These are phyloP conservation scores for Mimas tiliae DNA, from an alignment of 2,888 invertebrate species.

Conservation along the genomic window DNA sequence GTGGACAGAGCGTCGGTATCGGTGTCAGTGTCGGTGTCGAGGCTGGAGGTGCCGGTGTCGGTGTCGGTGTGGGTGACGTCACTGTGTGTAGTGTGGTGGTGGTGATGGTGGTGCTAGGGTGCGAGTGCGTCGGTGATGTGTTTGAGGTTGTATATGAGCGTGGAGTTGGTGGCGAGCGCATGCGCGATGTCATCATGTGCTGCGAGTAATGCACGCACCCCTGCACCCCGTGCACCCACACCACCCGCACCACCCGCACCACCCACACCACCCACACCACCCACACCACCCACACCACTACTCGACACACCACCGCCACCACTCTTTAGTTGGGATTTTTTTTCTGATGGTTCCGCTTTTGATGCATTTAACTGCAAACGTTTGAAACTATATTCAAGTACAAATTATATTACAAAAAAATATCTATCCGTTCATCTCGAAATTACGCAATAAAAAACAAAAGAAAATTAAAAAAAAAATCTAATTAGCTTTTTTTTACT, in stretches of 20 bases:
- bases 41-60: not conserved
- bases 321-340: not conserved
- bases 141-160: conserved; percentile 48
- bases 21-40: not conserved
- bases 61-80: not conserved
- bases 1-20: not conserved
- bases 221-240: conserved; percentile 50
- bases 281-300: too few species aligned
- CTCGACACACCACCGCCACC: conserved; percentile 35
- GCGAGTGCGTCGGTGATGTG: conserved; percentile 38
- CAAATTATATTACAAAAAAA: too few species aligned
- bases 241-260: conserved; percentile 45
- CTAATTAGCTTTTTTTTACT: too few species aligned
- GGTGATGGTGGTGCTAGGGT: conserved; percentile 40
- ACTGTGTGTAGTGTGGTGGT: not conserved
- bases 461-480: too few species aligned
- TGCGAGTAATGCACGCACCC: conserved; percentile 62
- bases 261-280: conserved; percentile 40
- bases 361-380: conserved; percentile 28
- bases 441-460: too few species aligned
- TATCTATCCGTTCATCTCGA: too few species aligned
- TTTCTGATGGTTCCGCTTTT: conserved; percentile 23
- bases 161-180: conserved; percentile 50
- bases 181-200: conserved; percentile 62
- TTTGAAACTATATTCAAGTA: too few species aligned